Conservation (phyloP, 2,113 vertebrate genomes). For the Pangasianodon hypophthalmus region DNA sequence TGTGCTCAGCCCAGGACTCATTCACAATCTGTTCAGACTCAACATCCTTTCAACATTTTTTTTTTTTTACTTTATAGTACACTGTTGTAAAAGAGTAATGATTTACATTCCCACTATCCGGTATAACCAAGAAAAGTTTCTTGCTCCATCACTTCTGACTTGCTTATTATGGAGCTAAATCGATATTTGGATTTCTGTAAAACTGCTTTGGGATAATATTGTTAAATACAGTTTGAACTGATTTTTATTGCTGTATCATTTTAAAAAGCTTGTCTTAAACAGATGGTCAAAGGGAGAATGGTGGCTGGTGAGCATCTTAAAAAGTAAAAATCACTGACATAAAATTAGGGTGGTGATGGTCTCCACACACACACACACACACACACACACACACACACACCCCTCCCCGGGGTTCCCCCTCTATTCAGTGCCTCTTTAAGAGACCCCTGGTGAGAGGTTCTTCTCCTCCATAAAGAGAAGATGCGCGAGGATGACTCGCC, state of each 20-base stretch:
- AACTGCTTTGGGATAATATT: not conserved
- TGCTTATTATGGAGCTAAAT: not conserved
- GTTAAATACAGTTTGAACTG: not conserved
- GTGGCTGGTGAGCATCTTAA: conserved; percentile 68
- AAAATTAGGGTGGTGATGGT: not conserved
- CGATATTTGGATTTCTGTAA: not conserved
- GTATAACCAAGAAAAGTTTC: not conserved
- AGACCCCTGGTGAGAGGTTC: conserved; percentile 77
- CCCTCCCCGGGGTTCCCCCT: conserved; percentile 51
- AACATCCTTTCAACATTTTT: not conserved
- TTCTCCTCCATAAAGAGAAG: conserved; percentile 78
- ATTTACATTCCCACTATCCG: not conserved
- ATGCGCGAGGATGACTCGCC: conserved; percentile 71
- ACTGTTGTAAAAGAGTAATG: no score
- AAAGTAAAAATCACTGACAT: conserved; percentile 35
- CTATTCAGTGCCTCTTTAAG: conserved; percentile 70
- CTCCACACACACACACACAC: not conserved
- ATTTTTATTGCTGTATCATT: not conserved
- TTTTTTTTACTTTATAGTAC: not conserved
- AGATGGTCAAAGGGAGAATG: conserved; percentile 53
- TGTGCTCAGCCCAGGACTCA: not conserved
- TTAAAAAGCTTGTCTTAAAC: conserved; percentile 39
- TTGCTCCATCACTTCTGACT: not conserved
- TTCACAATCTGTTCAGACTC: not conserved
- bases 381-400: conserved; percentile 1